Conservation (phyloP, 1,140 invertebrate species). For the Drosophila takahashii region DNA sequence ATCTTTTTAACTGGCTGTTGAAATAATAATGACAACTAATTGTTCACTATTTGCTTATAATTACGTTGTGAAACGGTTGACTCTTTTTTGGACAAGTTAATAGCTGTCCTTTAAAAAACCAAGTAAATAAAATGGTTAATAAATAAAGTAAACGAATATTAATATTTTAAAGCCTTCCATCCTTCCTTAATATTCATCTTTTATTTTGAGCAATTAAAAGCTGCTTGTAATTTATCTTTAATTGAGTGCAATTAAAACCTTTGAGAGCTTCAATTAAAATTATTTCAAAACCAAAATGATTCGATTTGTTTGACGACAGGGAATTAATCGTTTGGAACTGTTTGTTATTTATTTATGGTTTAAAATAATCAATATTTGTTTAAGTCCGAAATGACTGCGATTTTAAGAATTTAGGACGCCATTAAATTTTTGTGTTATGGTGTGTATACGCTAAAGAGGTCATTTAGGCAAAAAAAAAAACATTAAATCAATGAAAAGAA, state of each 20-base stretch:
- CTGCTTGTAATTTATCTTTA: neutral
- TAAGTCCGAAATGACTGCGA: neutral
- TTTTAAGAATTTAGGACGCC: neutral
- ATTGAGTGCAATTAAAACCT: slow-evolving; percentile 7
- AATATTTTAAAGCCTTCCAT: no score
- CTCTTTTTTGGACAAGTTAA: neutral
- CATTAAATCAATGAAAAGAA: no score
- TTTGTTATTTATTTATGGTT: neutral
- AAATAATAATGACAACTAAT: slow-evolving; percentile 24
- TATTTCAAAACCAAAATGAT: neutral
- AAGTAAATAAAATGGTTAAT: neutral
- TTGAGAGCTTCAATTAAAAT: neutral
- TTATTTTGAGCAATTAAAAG: neutral
- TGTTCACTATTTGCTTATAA: slow-evolving; percentile 4
- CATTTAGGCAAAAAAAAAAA: no score
- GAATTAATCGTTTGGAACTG: neutral
- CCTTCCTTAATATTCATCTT: neutral
- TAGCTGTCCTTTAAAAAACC: neutral
- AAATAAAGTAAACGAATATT: neutral
- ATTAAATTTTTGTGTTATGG: no score
- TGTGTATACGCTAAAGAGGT: no score
- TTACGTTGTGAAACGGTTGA: neutral
- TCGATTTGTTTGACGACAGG: neutral
- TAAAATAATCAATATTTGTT: neutral
- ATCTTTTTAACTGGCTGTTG: slow-evolving; percentile 1